Evolutionary conservation across 2,888 invertebrate species (phyloP), one percentile per base, ranked within the genome.

Genomic region (Cataglyphis altisquamis): DNA sequence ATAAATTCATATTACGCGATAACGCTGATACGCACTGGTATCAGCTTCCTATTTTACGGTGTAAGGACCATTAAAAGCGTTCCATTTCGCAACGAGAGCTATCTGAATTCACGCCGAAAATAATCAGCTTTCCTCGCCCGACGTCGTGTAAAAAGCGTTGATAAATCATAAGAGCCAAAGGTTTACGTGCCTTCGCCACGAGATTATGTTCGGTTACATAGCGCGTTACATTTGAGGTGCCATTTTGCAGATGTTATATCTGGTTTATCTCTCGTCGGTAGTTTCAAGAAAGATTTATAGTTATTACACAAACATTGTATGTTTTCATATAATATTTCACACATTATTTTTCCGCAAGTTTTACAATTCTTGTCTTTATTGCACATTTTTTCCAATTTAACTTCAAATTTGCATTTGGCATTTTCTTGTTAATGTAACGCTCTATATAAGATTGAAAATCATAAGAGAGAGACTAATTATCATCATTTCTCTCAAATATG

Each of bases 1-100:
- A 78, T 70, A 78, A 78, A 78, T 78, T 78, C 72, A 68, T 62
- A 78, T 78, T 78, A 70, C 32, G 60, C 72, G 78, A 78, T 78
- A 78, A 78, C 60, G 45, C 36, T 70, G 60, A 78, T 78, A 68
- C 68, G 67, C 29, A n/a, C 18, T 21, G 60, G 60, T 78, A 78
- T 72, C 72, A 72, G 78, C 60, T 72, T 80, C 60, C 78, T 48
- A 60, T 78, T 78, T 78, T 78, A 78, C 25, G 60, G 25, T 60
- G 21, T 70, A 70, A 80, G 39, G 32, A 21, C 78, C 45, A 8
- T 78, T 78, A 78, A 78, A 70, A 78, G 67, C 70, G 45, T 68
- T 32, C 29, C 68, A 68, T 36, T 78, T 39, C 29, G 68, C 41
- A 62, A 72, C 41, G 77, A 67, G 41, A 25, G 41, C 29, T 29